Evolutionary conservation across 2,113 vertebrate genomes (phyloP).

Genomic region (Indri indri): DNA sequence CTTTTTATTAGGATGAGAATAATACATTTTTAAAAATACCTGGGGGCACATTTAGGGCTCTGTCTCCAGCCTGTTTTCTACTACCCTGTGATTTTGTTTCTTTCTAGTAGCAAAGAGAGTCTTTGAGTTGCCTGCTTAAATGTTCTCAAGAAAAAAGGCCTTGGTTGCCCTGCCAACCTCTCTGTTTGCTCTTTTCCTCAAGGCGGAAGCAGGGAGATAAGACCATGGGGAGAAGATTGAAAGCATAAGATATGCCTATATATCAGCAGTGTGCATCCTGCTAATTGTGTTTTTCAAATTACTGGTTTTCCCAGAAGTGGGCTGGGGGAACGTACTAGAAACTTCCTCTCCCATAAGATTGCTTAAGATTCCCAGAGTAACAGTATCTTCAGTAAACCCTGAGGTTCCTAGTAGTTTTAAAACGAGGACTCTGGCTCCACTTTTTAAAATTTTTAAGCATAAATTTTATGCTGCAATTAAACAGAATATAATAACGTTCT

Average conservation of each 20-base stretch:
- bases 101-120: neutral
- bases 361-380: neutral
- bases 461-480: neutral
- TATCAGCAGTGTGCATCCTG: neutral
- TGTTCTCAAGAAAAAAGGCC: neutral
- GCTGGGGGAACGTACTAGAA: neutral
- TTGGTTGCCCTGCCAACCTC: conserved; percentile 27
- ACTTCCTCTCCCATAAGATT: neutral
- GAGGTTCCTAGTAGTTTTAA: neutral
- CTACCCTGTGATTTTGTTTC: neutral
- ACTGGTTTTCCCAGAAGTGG: neutral
- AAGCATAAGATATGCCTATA: neutral
- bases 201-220: neutral
- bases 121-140: neutral
- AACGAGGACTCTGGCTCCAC: neutral
- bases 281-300: neutral
- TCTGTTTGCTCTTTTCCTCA: neutral
- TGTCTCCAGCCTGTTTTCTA: neutral
- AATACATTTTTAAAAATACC: neutral
- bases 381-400: neutral
- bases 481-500: neutral
- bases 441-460: neutral
- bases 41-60: neutral
- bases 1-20: neutral
- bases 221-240: fast-evolving